These are phyloP conservation scores for Crotalus viridis DNA, from an alignment of 2,113 vertebrate genomes.

Conservation along the genomic window DNA sequence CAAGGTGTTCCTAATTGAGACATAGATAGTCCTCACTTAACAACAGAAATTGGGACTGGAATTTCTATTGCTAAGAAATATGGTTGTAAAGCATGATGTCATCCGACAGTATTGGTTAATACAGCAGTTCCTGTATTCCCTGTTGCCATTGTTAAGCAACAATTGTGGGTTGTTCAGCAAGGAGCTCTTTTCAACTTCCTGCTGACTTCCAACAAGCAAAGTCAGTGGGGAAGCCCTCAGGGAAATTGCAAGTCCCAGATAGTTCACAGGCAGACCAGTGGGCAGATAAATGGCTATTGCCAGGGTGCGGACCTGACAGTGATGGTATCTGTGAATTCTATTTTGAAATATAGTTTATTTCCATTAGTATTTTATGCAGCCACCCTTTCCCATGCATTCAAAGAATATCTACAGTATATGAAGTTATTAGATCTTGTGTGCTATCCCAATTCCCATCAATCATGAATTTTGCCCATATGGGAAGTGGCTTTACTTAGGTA, in stretches of 20 bases:
- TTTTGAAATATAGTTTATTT: not conserved
- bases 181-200: not conserved
- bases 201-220: not conserved
- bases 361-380: not conserved
- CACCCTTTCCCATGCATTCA: not conserved
- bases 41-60: not conserved
- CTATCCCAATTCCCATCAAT: not conserved
- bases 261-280: not conserved
- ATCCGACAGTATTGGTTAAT: not conserved
- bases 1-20: not conserved
- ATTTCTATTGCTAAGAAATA: not conserved
- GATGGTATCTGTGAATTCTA: not conserved
- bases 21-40: not conserved
- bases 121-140: not conserved
- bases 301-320: not conserved
- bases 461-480: not conserved
- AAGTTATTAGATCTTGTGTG: not conserved
- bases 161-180: not conserved
- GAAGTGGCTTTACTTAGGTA: not conserved
- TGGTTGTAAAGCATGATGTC: not conserved
- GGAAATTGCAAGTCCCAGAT: not conserved
- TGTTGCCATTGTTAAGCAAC: not conserved
- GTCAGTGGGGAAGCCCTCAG: not conserved
- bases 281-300: not conserved
- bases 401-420: not conserved